Base-by-base conservation (phyloP, 1,140 invertebrate genomes). In the Brachionus rotundiformis region DNA sequence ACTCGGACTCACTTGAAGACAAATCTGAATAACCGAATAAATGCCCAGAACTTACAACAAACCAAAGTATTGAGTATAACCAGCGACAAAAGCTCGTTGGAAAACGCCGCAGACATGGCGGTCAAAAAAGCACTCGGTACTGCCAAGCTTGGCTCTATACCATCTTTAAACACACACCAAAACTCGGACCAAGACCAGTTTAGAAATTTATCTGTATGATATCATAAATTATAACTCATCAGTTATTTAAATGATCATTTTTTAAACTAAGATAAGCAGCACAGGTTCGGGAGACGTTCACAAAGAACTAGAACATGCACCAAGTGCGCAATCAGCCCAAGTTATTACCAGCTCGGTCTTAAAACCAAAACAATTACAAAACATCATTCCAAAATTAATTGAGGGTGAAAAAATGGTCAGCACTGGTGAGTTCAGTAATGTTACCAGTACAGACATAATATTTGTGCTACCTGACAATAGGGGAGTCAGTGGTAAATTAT, bases 171-270 rank as follows among this genome's bases (percentile, higher is more conserved):
- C 41, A 73, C 33, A 8, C 36, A 44, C 27, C 19, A 73, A 19
- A 71, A 71, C 39, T 16, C 29, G n/a, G 33, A 71, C 16, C 29
- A 16, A 3, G 33, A 73, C 25, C 68, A 73, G 11, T 73, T 73
- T 44, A 73, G 68, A 23, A 73, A 73, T 73, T n/a, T 73, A 29
- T 73, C 68, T 44, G 63, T 68, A 68, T 36, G n/a, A n/a, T n/a
- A 31, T 29, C 13, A 29, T 6, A 63, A 23, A 59, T 16, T 11
- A 41, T 11, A 41, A 13, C 3, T 2, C 4, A 41, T 13, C 39
- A 41, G 10, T 1, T 11, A 41, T 13, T 41, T 13, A 13, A 4
- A 3, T 41, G 3, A 11, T 13, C n/a, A 11, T 13, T 41, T 31
- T 29, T 63, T n/a, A 16, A 29, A 63, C 16, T 19, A 16, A 68